A percentile compares a stretch with the other conserved stretches of the same genome.
Evolutionary conservation across 2,888 invertebrate genomes (phyloP).

Genomic region (Neoscelio sp.): DNA sequence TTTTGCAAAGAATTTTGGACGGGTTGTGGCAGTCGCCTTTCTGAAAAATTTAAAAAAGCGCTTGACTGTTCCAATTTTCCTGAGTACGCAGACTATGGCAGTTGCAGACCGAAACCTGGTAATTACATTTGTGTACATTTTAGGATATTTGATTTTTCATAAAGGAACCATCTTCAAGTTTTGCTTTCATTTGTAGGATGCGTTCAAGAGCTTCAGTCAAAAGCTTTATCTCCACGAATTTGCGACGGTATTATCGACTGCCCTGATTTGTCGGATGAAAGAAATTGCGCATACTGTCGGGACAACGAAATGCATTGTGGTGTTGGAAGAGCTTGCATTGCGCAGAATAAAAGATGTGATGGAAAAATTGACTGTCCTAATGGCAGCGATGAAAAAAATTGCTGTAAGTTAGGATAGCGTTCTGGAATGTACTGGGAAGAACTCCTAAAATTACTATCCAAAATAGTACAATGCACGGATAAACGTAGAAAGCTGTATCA

Average conservation of each 20-base stretch:
- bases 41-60: constrained; percentile 88
- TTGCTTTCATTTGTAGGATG: constrained; percentile 85
- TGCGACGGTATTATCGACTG: constrained; percentile 96
- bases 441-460: no score
- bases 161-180: no score
- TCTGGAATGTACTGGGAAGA: no score
- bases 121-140: no score
- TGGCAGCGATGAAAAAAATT: constrained; percentile 93
- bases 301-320: constrained; percentile 91
- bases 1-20: constrained; percentile 93
- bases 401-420: constrained; percentile 88
- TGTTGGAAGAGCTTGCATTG: constrained; percentile 90
- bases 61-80: constrained; percentile 92
- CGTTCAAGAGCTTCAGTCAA: constrained; percentile 88
- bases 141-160: no score
- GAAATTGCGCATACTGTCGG: constrained; percentile 91
- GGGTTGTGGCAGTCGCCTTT: constrained; percentile 91
- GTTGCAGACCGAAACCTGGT: constrained; percentile 92
- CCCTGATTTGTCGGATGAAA: constrained; percentile 92
- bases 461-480: no score
- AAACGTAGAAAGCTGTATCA: no score
- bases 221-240: constrained; percentile 90
- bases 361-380: constrained; percentile 93
- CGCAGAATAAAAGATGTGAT: constrained; percentile 89
- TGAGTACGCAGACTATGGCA: constrained; percentile 89